These are phyloP conservation scores for Buteo buteo DNA, from an alignment of 2,113 vertebrate genomes.

Conservation along the genomic window DNA sequence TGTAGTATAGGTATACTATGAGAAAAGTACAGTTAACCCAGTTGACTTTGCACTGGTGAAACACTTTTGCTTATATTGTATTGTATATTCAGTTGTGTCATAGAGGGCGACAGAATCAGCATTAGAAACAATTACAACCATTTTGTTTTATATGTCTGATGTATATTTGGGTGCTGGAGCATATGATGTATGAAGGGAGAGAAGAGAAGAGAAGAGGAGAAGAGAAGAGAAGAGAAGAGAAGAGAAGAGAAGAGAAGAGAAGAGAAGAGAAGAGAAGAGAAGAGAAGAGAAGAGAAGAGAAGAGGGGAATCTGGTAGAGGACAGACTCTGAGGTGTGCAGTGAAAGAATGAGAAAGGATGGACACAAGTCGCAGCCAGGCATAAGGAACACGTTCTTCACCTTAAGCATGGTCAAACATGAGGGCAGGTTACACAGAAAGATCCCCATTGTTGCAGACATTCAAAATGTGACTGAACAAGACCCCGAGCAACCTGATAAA, in stretches of 20 bases:
- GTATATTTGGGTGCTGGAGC: not conserved
- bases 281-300: not conserved
- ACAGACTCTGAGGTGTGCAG: not conserved
- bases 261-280: not conserved
- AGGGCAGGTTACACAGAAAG: not conserved
- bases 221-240: not conserved
- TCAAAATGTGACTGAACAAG: not conserved
- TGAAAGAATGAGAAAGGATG: not conserved
- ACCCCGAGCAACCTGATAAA: not conserved
- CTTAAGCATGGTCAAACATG: not conserved
- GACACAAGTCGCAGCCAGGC: not conserved
- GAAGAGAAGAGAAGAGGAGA: too few species aligned
- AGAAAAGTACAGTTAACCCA: not conserved
- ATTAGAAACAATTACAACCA: not conserved
- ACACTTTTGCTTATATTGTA: not conserved
- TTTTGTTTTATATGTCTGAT: not conserved
- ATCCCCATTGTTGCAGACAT: not conserved
- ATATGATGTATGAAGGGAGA: not conserved
- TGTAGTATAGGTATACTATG: too few species aligned
- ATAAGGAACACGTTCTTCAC: not conserved
- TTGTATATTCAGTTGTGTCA: not conserved
- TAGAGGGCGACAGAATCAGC: not conserved
- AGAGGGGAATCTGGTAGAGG: not conserved
- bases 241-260: not conserved
- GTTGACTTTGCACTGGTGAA: not conserved